Conservation (phyloP, 2,888 invertebrate genomes). For the Uloborus plumipes region DNA sequence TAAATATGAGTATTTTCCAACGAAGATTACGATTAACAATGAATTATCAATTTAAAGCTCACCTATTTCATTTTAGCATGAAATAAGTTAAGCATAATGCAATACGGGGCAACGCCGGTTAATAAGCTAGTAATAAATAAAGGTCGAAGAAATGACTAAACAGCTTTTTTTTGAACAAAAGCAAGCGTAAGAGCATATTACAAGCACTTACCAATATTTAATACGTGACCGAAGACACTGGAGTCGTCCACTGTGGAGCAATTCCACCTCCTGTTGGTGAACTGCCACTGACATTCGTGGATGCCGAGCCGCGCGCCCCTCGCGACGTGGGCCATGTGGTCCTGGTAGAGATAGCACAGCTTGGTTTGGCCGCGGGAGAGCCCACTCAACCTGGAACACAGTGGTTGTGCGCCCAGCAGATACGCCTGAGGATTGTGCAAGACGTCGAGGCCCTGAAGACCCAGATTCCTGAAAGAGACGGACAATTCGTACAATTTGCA, state of each 20-base stretch:
- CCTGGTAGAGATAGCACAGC: conserved; percentile 84
- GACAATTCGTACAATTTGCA: not conserved
- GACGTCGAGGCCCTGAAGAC: conserved; percentile 61
- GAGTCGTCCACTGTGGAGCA: conserved; percentile 85
- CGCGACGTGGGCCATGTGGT: conserved; percentile 87
- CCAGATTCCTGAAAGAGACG: conserved; percentile 52
- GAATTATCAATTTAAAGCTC: too few species aligned
- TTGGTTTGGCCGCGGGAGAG: conserved; percentile 86
- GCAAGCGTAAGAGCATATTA: too few species aligned
- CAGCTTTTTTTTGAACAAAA: not conserved
- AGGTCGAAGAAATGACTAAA: too few species aligned
- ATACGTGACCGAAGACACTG: conserved; percentile 89
- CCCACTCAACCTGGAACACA: conserved; percentile 81
- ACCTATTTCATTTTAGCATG: too few species aligned
- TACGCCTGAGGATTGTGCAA: conserved; percentile 62
- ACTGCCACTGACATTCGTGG: conserved; percentile 88
- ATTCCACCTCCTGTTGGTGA: conserved; percentile 87
- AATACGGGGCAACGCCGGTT: too few species aligned
- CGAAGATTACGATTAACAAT: too few species aligned
- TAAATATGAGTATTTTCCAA: too few species aligned
- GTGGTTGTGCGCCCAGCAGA: conserved; percentile 66
- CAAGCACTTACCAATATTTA: conserved; percentile 82
- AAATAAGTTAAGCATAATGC: too few species aligned
- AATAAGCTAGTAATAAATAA: too few species aligned
- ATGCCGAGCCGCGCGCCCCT: conserved; percentile 85